phyloP scores from a whole-genome alignment of 2,113 vertebrate genomes.

The Strigops habroptila region DNA sequence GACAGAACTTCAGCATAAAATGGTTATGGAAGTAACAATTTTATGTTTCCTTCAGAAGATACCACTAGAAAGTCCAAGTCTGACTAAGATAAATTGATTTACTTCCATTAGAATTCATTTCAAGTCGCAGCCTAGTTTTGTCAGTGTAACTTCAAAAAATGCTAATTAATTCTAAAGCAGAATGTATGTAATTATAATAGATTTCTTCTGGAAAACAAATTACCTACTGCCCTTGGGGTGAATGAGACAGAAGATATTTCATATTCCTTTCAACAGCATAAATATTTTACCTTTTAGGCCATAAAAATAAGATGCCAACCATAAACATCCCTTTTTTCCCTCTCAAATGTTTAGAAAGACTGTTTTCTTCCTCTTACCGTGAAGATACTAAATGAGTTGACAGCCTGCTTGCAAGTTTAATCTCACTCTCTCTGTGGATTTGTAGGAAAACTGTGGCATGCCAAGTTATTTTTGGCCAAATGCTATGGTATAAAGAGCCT shows the following conservation, averaged over 20 bases:
- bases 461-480: slow-evolving; percentile 77
- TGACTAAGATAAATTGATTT: slow-evolving; percentile 11
- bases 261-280: slow-evolving; percentile 49
- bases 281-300: slow-evolving; percentile 34
- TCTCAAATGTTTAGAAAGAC: not conserved
- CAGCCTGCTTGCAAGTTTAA: slow-evolving; percentile 64
- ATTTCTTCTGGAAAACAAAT: slow-evolving; percentile 71
- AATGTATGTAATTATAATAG: slow-evolving; percentile 61
- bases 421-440: slow-evolving; percentile 50
- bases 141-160: slow-evolving; percentile 51
- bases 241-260: slow-evolving; percentile 15
- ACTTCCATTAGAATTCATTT: slow-evolving; percentile 65
- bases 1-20: not conserved
- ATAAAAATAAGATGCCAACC: not conserved
- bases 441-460: slow-evolving; percentile 60
- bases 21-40: slow-evolving; percentile 9
- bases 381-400: slow-evolving; percentile 33
- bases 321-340: not conserved
- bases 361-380: slow-evolving; percentile 46
- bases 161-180: slow-evolving; percentile 71
- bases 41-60: not conserved
- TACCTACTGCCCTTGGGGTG: slow-evolving; percentile 57
- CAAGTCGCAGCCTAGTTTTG: slow-evolving; percentile 63
- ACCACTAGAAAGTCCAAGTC: not conserved
- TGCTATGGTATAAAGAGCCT: slow-evolving; percentile 32